Conservation (phyloP, 2,797 vertebrate genomes). For the Typhlichthys eigenmanni region DNA sequence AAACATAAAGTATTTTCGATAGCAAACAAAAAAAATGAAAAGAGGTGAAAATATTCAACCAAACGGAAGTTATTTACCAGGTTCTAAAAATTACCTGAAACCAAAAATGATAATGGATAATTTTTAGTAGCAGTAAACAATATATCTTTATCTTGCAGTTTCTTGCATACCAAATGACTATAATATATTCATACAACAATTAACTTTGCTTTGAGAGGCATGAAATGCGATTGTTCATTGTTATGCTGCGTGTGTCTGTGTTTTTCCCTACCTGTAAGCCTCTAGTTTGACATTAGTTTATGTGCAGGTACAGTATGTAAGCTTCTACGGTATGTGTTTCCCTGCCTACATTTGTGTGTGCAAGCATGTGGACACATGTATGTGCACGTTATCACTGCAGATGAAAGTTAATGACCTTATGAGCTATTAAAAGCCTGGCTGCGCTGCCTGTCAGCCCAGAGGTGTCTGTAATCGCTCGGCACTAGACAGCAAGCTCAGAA, state of each 20-base stretch:
- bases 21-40: no score
- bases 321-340: not conserved
- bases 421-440: conserved; percentile 49
- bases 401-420: conserved; percentile 41
- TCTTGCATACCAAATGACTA: no score
- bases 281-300: not conserved
- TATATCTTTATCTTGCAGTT: no score
- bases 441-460: conserved; percentile 37
- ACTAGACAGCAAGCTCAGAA: conserved; percentile 29
- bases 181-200: no score
- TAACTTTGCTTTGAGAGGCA: not conserved
- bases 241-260: not conserved
- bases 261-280: not conserved
- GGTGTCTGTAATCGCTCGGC: conserved; percentile 44
- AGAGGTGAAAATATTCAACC: no score
- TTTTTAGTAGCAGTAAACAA: no score
- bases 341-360: conserved; percentile 5
- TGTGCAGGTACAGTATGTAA: not conserved
- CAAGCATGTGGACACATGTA: not conserved
- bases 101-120: no score
- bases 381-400: conserved; percentile 40
- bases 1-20: no score
- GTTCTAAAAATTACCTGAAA: no score
- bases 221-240: conserved; percentile 1
- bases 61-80: no score